phyloP scores from a whole-genome alignment of 2,113 vertebrate species.

The Sturnus vulgaris region DNA sequence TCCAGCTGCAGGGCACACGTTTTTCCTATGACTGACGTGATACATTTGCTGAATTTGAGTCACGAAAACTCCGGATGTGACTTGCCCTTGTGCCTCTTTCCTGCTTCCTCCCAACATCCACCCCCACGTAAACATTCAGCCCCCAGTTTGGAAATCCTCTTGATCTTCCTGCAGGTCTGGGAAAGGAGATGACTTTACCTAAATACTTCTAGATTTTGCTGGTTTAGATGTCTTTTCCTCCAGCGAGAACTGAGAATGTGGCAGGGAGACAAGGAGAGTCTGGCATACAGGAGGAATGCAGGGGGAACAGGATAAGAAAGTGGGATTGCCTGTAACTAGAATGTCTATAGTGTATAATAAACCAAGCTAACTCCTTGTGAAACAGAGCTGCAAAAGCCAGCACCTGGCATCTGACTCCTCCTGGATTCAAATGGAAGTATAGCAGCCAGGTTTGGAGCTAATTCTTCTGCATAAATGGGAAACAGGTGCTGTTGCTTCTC shows the following conservation, averaged over 20 bases:
- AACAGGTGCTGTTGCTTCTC: not conserved
- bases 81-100: not conserved
- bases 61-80: not conserved
- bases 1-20: not conserved
- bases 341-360: not conserved
- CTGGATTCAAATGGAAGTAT: not conserved
- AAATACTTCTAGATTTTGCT: not conserved
- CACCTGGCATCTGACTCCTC: not conserved
- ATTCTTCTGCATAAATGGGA: not conserved
- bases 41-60: not conserved
- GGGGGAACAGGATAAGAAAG: not conserved
- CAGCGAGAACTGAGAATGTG: not conserved
- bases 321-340: not conserved
- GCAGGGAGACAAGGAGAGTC: rapidly evolving
- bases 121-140: not conserved
- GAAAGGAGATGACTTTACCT: not conserved
- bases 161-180: not conserved
- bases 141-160: not conserved
- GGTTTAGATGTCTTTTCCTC: not conserved
- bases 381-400: not conserved
- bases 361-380: not conserved
- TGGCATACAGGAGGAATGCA: not conserved
- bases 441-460: not conserved
- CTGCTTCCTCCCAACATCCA: not conserved
- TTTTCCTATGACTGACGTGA: not conserved